Base-by-base conservation (phyloP, 2,888 invertebrate species). In the Microctonus aethiopoides region DNA sequence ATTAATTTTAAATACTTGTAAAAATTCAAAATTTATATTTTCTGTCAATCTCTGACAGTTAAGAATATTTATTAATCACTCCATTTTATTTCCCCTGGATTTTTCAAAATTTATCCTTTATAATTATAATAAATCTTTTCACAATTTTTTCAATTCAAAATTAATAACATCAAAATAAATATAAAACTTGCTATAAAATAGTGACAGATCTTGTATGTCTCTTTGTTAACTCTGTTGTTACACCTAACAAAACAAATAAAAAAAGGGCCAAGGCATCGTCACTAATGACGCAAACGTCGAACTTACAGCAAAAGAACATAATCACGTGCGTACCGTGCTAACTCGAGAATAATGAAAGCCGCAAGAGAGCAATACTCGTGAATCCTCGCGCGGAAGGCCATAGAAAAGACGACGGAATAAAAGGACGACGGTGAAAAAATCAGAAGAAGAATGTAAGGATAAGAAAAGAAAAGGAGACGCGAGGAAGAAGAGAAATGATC, bases 281-380 rank as follows among this genome's bases (percentile, higher is more conserved):
- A 64, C 59, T 64, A 64, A 61, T 41, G 54, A 51, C 46, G 61
- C 16, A 32, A 62, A 61, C 68, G 62, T 67, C 63, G 52, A 65
- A 60, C 70, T 29, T 39, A 46, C n/a, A n/a, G 46, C 16, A n/a
- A 59, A 54, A 66, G 65, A 64, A 64, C 67, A 67, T 69, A 66
- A 70, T 70, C 61, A 70, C 66, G 72, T 67, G 67, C 67, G 74
- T 68, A 73, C 74, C 77, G 74, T 75, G 75, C 69, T 74, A 75
- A 77, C 74, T 74, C 70, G 74, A 70, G 73, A 77, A 77, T 77
- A 78, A 78, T 75, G 74, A 77, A 78, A 77, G 75, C 74, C 68
- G n/a, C n/a, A 68, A 70, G 74, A 76, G 72, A 72, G 72, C 75
- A 76, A 74, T 65, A 76, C 70, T 75, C 77, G 78, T 76, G 75